These are phyloP conservation scores for Marasmarcha lunaedactyla DNA, from an alignment of 2,888 invertebrate genomes.

Conservation along the genomic window DNA sequence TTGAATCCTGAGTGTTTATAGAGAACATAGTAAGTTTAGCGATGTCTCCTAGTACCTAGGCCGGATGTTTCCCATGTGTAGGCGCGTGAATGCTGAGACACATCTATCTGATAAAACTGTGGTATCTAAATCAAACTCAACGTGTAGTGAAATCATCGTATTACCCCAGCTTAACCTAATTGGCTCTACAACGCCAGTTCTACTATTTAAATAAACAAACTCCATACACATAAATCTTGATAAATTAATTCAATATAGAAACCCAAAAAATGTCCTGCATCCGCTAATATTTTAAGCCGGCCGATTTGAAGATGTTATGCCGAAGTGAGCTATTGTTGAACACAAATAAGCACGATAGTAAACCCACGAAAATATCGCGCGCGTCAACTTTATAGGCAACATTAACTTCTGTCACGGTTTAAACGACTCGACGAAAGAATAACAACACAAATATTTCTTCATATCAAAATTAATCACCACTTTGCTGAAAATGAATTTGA, in stretches of 20 bases:
- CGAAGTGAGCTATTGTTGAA: conserved; percentile 12
- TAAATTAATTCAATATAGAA: conserved; percentile 8
- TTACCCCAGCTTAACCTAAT: too few species aligned
- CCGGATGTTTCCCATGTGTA: conserved; percentile 39
- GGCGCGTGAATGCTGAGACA: conserved; percentile 41
- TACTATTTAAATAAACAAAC: conserved; percentile 37
- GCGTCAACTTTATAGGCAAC: neutral
- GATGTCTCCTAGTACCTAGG: too few species aligned
- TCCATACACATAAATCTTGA: conserved; percentile 20
- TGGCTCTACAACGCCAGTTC: conserved; percentile 51
- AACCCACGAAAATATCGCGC: neutral
- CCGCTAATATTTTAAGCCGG: too few species aligned
- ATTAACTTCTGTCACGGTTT: conserved; percentile 20
- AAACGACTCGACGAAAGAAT: conserved; percentile 42
- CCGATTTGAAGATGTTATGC: too few species aligned
- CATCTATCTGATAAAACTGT: conserved; percentile 58
- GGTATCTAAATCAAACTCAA: conserved; percentile 61
- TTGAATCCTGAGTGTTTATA: too few species aligned
- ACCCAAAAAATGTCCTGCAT: too few species aligned
- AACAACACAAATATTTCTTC: conserved; percentile 60
- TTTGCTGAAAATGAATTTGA: conserved; percentile 32
- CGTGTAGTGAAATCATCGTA: too few species aligned
- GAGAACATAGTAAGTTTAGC: too few species aligned
- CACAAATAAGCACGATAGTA: neutral
- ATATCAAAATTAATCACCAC: conserved; percentile 65